Evolutionary conservation across 1,140 invertebrate genomes (phyloP).

Genomic region (Nasonia longicornis): DNA sequence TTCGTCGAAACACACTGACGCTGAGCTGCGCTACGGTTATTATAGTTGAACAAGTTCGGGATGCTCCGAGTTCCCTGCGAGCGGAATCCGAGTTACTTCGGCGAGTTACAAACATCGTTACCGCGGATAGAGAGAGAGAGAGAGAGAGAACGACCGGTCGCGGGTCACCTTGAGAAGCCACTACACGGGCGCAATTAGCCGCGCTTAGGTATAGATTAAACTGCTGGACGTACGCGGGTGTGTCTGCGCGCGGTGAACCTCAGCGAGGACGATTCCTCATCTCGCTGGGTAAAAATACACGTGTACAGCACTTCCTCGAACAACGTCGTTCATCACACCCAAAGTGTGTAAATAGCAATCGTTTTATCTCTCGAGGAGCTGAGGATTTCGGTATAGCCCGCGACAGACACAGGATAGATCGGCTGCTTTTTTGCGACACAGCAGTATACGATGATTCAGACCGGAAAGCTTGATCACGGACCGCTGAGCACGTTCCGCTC

Average conservation of each 20-base stretch:
- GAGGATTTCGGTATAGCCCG: no score
- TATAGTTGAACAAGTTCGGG: not conserved
- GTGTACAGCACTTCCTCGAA: no score
- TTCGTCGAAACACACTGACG: not conserved
- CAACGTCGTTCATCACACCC: no score
- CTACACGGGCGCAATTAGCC: not conserved
- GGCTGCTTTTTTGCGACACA: not conserved
- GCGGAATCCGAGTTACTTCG: conserved; percentile 4
- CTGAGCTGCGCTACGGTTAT: not conserved
- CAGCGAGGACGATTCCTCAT: no score
- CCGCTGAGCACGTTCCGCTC: conserved; percentile 23
- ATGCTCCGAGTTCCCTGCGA: not conserved
- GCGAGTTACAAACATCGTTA: conserved; percentile 31
- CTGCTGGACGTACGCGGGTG: not conserved
- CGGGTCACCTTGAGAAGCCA: conserved; percentile 15
- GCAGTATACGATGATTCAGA: conserved; percentile 40
- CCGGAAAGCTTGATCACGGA: conserved; percentile 35
- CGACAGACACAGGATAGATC: not conserved
- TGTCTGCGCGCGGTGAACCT: no score
- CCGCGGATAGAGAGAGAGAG: not conserved
- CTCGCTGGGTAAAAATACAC: no score
- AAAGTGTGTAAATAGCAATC: conserved; percentile 7
- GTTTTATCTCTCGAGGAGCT: not conserved
- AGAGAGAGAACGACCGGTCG: not conserved
- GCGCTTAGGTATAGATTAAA: not conserved